Base-by-base conservation (phyloP, 2,888 invertebrate genomes). In the Cryptocheilus praepositus region DNA sequence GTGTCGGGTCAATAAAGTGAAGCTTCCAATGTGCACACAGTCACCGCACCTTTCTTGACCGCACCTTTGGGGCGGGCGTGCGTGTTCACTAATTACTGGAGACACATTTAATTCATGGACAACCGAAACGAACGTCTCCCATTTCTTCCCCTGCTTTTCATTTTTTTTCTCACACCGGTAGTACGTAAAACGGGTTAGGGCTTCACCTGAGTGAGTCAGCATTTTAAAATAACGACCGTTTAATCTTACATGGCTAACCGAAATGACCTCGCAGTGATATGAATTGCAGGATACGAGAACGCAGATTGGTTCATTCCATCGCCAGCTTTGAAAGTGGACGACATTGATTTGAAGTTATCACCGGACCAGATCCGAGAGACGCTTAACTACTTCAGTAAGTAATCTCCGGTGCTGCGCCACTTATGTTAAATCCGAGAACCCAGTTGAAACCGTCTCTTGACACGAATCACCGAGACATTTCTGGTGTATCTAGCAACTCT, bases 341-440 rank as follows among this genome's bases (percentile, higher is more conserved):
- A 94, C 85, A 92, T 92, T 79, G 95, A 95, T 84, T 91, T 95
- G 83, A 95, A 94, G 84, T 91, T 98, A 77, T 96, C 96, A 65
- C 95, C 96, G 91, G 97, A 97, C 89, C 96, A 97, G 91, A 96
- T 97, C 90, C 94, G 96, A 89, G 97, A 98, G 91, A 97, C 97
- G 65, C 94, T 98, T 84, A 97, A 98, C 92, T 98, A 98, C 91
- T 98, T 98, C 91, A 94, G 98, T 98, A 90, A 96, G 97, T 96
- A 90, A 49, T 49, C 5, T 49, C 49, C 18, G 8, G 0, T 49
- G 16, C 2, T 36, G 1, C 36, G 3, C 36, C 36, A 1, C 36
- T 36, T 36, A 36, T 36, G 13, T 36, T 36, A 36, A 36, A 36
- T 36, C 36, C 36, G 36, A 36, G 36, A 36, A 11, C 11, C 36